These are phyloP conservation scores for Leptarthrus brevirostris DNA, from an alignment of 2,888 invertebrate species.

Conservation along the genomic window DNA sequence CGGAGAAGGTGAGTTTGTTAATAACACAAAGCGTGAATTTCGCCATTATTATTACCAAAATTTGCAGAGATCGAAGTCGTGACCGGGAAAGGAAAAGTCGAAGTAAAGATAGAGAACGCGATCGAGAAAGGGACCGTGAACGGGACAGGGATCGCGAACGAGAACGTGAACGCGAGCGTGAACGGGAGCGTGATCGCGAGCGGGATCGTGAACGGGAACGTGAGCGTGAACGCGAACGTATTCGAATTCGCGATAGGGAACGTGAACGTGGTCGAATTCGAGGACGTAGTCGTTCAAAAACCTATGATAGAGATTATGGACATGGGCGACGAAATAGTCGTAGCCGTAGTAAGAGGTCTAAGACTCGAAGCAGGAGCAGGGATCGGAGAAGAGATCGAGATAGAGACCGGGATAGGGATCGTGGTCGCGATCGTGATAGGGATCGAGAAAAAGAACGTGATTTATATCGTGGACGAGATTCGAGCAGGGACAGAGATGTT, in stretches of 20 bases:
- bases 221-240: conserved; percentile 54
- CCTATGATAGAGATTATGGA: conserved; percentile 63
- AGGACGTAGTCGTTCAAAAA: conserved; percentile 55
- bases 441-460: conserved; percentile 68
- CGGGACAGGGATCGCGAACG: conserved; percentile 56
- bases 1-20: conserved; percentile 56
- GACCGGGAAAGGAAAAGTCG: conserved; percentile 50
- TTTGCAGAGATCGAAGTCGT: conserved; percentile 48
- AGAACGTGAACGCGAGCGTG: conserved; percentile 57
- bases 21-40: background rate
- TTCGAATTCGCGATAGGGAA: conserved; percentile 50
- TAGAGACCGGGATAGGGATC: conserved; percentile 69
- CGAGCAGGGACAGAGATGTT: conserved; percentile 44
- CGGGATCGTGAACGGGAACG: conserved; percentile 48
- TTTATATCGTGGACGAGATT: conserved; percentile 56
- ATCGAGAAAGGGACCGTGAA: conserved; percentile 59
- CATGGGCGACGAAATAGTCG: conserved; percentile 58
- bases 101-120: conserved; percentile 57
- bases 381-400: conserved; percentile 66
- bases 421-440: conserved; percentile 67
- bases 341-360: background rate
- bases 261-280: conserved; percentile 63
- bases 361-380: conserved; percentile 56
- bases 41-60: no score
- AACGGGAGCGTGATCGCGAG: conserved; percentile 57